Conservation (phyloP, 2,797 vertebrate genomes). For the Scyliorhinus canicula region DNA sequence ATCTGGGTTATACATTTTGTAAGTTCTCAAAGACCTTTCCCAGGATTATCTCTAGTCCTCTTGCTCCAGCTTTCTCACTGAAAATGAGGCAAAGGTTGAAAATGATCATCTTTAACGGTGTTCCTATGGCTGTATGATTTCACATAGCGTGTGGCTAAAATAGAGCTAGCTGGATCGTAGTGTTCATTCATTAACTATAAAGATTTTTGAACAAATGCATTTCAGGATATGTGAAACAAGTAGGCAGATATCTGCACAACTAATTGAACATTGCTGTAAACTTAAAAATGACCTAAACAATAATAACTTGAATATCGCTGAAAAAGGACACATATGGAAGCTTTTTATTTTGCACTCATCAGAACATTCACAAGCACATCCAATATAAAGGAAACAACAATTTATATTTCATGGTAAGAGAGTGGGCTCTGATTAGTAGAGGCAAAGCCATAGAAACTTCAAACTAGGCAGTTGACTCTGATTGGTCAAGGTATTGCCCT, state of each 20-base stretch:
- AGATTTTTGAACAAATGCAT: background rate
- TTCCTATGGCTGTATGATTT: background rate
- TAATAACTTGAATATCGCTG: background rate
- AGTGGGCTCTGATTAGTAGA: too few species aligned
- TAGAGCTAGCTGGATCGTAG: background rate
- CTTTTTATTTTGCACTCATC: too few species aligned
- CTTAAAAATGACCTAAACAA: background rate
- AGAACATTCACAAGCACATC: too few species aligned
- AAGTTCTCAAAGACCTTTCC: background rate
- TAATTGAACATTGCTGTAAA: background rate
- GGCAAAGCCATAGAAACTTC: too few species aligned
- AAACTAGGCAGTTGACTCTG: too few species aligned
- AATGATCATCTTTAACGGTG: background rate
- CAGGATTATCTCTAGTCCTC: background rate
- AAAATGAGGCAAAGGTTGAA: conserved; percentile 1
- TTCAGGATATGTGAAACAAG: too few species aligned
- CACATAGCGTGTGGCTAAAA: background rate
- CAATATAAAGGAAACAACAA: too few species aligned
- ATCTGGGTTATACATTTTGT: background rate
- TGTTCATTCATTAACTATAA: background rate
- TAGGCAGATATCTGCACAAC: too few species aligned
- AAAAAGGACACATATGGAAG: too few species aligned
- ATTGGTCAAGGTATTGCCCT: too few species aligned
- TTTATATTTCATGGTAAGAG: too few species aligned
- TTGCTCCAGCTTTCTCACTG: background rate